Evolutionary conservation across 2,113 vertebrate genomes (phyloP), one percentile per base, ranked within the genome.

Genomic region (Hassar affinis): DNA sequence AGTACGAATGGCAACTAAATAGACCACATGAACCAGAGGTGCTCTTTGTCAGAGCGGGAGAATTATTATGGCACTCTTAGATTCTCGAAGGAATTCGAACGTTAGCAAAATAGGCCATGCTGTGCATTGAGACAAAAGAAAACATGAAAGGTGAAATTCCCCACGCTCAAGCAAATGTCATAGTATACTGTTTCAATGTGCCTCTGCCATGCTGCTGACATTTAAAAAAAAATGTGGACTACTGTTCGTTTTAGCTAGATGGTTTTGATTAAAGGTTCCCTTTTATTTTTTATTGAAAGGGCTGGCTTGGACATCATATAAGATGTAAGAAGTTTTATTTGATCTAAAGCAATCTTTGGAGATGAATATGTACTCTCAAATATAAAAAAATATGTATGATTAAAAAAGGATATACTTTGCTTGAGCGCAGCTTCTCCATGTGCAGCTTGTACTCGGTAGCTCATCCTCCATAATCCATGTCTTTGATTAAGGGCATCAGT

Each of bases 121-220:
- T 6, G 75, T 45, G 68, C 52, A 20, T 9, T 22, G 25, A 86
- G 59, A 80, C 22, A 51, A 56, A 76, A 64, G 57, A 75, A 59
- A 56, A 54, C 68, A 62, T 62, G 30, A 74, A 84, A 79, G 66
- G 47, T 56, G 47, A 83, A 80, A 76, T 66, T 69, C 51, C 64
- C n/a, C 25, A 35, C 42, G 49, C 80, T 82, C 66, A 78, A 81
- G 61, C 71, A 85, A 81, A 84, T 74, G 74, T 81, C 81, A 84
- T 77, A 12, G 47, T 45, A 52, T 82, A 71, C 51, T 47, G 62
- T 62, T 82, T 82, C 74, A 78, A 11, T 62, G 27, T 61, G 27
- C 52, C 66, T 57, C n/a, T 77, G 51, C 79, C 27, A 35, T 54
- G 49, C 52, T 68, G 47, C 56, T 84, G 81, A 78, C 78, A 81